Evolutionary conservation across 2,888 invertebrate species (phyloP).

Genomic region (Perithous albicinctus): DNA sequence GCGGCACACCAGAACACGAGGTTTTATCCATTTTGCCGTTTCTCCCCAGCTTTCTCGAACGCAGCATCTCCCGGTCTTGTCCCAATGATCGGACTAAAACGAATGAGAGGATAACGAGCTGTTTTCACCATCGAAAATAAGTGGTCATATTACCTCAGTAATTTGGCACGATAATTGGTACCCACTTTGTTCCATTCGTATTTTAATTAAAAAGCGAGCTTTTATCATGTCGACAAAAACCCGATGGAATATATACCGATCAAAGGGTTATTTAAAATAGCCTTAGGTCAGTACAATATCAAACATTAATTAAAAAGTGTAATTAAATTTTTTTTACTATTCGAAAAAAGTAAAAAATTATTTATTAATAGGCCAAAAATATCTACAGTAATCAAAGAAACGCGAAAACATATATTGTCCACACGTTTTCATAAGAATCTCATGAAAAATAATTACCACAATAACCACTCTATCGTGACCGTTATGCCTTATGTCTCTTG

Average conservation of each 20-base stretch:
- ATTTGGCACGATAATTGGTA: conserved; percentile 57
- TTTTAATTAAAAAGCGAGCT: conserved; percentile 29
- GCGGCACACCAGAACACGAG: neutral
- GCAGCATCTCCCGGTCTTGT: neutral
- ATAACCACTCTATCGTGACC: neutral
- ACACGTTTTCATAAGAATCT: neutral
- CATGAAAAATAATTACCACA: neutral
- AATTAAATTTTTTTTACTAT: neutral
- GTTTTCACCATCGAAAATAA: conserved; percentile 50
- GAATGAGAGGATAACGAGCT: conserved; percentile 56
- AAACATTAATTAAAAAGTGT: neutral
- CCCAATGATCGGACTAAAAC: conserved; percentile 34
- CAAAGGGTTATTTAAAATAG: conserved; percentile 1
- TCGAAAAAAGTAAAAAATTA: neutral
- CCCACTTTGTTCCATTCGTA: conserved; percentile 9
- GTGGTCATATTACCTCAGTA: conserved; percentile 30
- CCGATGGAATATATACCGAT: neutral
- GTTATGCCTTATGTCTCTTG: neutral
- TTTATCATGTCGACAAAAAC: conserved; percentile 28
- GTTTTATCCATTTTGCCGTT: conserved; percentile 30
- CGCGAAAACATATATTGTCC: neutral
- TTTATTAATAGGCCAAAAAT: neutral
- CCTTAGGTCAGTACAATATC: neutral
- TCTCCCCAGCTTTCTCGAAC: conserved; percentile 4
- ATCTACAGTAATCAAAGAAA: neutral